Conservation (phyloP, 2,888 invertebrate species). For the Drosophila eohydei region DNA sequence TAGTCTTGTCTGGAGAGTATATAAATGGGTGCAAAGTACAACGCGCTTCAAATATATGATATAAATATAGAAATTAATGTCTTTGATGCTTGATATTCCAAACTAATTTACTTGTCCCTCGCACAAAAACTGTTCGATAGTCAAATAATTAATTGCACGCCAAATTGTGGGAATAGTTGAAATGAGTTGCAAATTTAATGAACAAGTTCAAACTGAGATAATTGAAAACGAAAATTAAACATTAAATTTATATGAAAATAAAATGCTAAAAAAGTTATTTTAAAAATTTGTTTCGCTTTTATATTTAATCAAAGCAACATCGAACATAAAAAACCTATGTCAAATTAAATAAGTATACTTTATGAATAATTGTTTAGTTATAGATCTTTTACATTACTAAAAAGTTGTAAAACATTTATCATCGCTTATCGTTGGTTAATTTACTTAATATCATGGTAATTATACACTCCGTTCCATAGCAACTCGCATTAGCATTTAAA, state of each 20-base stretch:
- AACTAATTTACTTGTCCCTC: not conserved
- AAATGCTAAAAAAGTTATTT: not conserved
- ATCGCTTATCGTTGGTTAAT: not conserved
- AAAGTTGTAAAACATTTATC: too few species aligned
- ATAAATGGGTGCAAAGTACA: slow-evolving; percentile 38
- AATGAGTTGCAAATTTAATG: not conserved
- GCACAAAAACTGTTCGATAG: not conserved
- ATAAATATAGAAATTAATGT: not conserved
- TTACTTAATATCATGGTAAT: not conserved
- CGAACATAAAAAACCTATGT: not conserved
- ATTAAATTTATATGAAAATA: not conserved
- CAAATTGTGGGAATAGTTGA: not conserved
- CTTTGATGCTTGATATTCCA: slow-evolving; percentile 4
- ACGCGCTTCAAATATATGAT: slow-evolving; percentile 1
- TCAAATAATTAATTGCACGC: not conserved
- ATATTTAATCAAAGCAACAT: too few species aligned
- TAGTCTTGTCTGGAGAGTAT: slow-evolving; percentile 1
- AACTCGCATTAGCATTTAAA: slow-evolving; percentile 1
- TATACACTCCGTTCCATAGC: not conserved
- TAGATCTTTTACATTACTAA: not conserved
- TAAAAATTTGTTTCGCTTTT: not conserved
- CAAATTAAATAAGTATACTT: too few species aligned
- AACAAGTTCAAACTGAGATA: not conserved
- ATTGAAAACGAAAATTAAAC: not conserved
- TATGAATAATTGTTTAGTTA: not conserved